Base-by-base conservation (phyloP, 2,888 invertebrate genomes). In the Hanleya hanleyi region DNA sequence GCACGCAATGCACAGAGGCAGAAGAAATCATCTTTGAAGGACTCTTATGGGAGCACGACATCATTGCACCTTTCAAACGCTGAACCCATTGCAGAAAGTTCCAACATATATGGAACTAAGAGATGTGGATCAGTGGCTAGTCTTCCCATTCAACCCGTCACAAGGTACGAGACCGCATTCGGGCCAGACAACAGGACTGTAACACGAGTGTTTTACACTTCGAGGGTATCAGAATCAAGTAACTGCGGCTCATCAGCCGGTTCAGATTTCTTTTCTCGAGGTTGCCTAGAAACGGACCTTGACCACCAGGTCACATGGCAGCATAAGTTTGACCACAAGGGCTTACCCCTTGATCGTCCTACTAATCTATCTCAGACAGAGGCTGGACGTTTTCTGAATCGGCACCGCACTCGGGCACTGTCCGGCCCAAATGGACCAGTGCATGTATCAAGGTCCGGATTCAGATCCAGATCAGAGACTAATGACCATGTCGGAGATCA, bases 151-250 rank as follows among this genome's bases (percentile, higher is more conserved):
- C 69, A 81, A 49, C 83, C 83, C 50, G 80, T 85, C 35, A 81
- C 84, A 1, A 78, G 80, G 65, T 87, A 83, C 72, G 87, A 87
- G 70, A 86, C 86, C 9, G 86, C 84, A 12, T 86, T 87, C 76
- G 86, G 87, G 15, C 86, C 87, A 5, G 87, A 87, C 67, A 87
- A 87, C 73, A 74, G 77, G 47, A 86, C 86, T 26, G 83, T 87
- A 0, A 87, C 87, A 0, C 72, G 85, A 49, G 85, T 86, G 57
- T 86, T 83, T 73, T 87, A 83, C 77, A 51, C 64, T 12, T 41
- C 41, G 7, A 22, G 9, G 12, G 6, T 9, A n/a, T n/a, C 22
- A 3, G 47, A 32, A 18, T 18, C n/a, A 7, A 26, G n/a, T 18
- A 36, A 64, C n/a, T 37, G 4, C 15, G 64, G 64, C 37, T 57